A percentile compares a stretch with the other conserved stretches of the same genome.
Evolutionary conservation across 2,888 invertebrate genomes (phyloP).

Genomic region (Synergus itoensis): DNA sequence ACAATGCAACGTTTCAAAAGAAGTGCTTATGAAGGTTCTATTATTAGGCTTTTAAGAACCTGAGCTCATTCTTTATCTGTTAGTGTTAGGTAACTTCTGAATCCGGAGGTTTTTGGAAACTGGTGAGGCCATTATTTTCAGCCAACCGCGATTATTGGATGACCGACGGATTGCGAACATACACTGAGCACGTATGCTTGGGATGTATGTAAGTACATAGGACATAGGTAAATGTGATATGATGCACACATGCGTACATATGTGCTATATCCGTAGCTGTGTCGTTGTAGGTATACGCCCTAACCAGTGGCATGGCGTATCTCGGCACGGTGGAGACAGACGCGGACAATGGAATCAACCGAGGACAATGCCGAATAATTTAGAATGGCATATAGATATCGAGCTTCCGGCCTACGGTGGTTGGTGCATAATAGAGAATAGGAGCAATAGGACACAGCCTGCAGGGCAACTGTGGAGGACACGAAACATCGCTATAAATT

Average conservation of each 20-base stretch:
- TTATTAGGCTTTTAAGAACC: too few species aligned
- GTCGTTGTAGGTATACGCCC: slow-evolving; percentile 66
- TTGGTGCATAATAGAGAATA: slow-evolving; percentile 74
- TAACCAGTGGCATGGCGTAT: slow-evolving; percentile 68
- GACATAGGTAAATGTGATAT: slow-evolving; percentile 55
- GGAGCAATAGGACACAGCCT: slow-evolving; percentile 76
- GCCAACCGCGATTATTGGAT: not conserved
- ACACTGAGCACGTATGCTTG: slow-evolving; percentile 4
- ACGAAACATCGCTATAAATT: slow-evolving; percentile 77
- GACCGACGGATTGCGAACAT: slow-evolving; percentile 13
- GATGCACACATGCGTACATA: slow-evolving; percentile 52
- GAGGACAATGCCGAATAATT: slow-evolving; percentile 77
- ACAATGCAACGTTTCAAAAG: too few species aligned
- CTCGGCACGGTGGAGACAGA: slow-evolving; percentile 75
- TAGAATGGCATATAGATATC: slow-evolving; percentile 76
- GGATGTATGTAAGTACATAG: slow-evolving; percentile 50
- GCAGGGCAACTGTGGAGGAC: slow-evolving; percentile 75
- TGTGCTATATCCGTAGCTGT: slow-evolving; percentile 50
- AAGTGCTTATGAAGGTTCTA: too few species aligned
- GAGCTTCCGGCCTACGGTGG: slow-evolving; percentile 69
- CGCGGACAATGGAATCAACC: slow-evolving; percentile 76
- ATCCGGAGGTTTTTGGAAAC: not conserved
- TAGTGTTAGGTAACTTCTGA: not conserved
- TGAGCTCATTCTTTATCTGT: too few species aligned
- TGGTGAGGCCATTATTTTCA: not conserved